Percentiles rank a stretch among this genome's conserved stretches.
Conservation (phyloP, 2,888 invertebrate genomes). For the Chymomyza amoena region DNA sequence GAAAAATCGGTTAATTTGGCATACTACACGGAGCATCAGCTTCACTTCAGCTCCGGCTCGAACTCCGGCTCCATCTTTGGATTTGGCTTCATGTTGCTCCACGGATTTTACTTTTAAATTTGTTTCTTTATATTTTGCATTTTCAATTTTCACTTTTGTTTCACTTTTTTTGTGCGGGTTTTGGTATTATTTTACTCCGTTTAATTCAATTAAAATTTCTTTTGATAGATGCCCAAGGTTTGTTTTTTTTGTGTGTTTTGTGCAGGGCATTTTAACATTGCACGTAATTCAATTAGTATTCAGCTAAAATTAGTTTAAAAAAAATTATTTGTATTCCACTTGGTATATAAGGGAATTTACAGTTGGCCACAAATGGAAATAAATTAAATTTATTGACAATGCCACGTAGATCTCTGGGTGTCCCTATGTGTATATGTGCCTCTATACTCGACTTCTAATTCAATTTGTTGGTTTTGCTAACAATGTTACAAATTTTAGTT, state of each 20-base stretch:
- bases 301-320: neutral
- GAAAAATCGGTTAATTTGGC: conserved; percentile 40
- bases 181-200: neutral
- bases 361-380: neutral
- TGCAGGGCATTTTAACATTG: neutral
- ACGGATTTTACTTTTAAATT: neutral
- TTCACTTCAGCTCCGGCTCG: too few species aligned
- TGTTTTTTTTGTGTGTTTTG: conserved; percentile 27
- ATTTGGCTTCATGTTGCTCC: neutral
- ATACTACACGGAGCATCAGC: conserved; percentile 9
- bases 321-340: neutral
- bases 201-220: conserved; percentile 56
- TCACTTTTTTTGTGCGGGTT: neutral
- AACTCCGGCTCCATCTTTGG: neutral
- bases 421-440: neutral
- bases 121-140: neutral
- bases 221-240: conserved; percentile 30
- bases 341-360: neutral
- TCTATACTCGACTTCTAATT: neutral
- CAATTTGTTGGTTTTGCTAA: neutral
- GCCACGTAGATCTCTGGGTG: neutral
- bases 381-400: neutral
- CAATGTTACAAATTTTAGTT: neutral
- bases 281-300: neutral
- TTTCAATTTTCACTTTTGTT: neutral